Conservation (phyloP, 2,113 vertebrate species). For the Galbula dea region DNA sequence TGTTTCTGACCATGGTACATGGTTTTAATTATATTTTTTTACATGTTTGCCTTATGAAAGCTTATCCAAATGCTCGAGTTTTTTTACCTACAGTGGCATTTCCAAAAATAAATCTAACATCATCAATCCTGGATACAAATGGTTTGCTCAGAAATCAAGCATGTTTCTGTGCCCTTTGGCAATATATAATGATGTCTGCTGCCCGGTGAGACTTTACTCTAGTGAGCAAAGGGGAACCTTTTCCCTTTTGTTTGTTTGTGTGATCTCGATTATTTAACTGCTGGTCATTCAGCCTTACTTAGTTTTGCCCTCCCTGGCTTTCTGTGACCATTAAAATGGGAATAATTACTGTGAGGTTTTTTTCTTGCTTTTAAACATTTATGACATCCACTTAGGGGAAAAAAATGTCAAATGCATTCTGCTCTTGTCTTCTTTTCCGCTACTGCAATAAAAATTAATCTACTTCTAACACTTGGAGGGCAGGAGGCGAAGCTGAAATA, state of each 20-base stretch:
- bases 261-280: conserved; percentile 22
- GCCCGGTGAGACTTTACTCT: neutral
- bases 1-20: neutral
- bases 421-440: neutral
- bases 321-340: conserved; percentile 31
- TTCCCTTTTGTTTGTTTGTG: conserved; percentile 12
- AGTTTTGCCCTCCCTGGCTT: conserved; percentile 31
- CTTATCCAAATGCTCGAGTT: neutral
- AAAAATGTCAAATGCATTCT: neutral
- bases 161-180: neutral
- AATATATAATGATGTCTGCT: neutral
- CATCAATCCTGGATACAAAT: neutral
- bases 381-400: conserved; percentile 28
- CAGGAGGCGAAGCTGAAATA: neutral
- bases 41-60: neutral
- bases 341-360: conserved; percentile 33
- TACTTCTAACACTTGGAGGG: conserved; percentile 7
- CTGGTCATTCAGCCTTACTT: conserved; percentile 43
- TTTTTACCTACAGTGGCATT: neutral
- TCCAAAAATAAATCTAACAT: neutral
- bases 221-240: neutral
- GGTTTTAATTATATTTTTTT: conserved; percentile 18
- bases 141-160: neutral
- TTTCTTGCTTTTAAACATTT: conserved; percentile 49
- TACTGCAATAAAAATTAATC: conserved; percentile 29